Evolutionary conservation across 2,797 vertebrate species (phyloP), one percentile per base, ranked within the genome.

Genomic region (Momotus momota): DNA sequence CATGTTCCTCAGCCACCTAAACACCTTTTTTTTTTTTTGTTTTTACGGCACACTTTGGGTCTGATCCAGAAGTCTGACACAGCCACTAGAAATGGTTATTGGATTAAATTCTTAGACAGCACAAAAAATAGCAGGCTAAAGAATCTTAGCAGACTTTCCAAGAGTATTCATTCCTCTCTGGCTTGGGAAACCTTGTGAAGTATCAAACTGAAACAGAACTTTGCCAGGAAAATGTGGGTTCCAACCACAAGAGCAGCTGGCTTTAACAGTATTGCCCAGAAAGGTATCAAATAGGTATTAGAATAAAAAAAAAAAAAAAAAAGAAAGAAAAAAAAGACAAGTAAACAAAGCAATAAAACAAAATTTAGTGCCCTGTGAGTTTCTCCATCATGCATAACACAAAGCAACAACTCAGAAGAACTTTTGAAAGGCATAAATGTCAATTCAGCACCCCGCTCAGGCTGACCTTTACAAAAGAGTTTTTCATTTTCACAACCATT

Each of bases 81-180:
- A 92, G 91, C n/a, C 66, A 74, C 64, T 82, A 94, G 93, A 80
- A 93, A 94, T 22, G 74, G 77, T 96, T 94, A 97, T 88, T 95
- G 94, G 94, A 94, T 95, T 95, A 93, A 94, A 93, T 95, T 94
- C 93, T 96, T 96, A 95, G 94, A 94, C 80, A 95, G 91, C 83
- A 92, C 83, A 95, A 88, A 94, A 96, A 94, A 95, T 64, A 96
- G 78, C 60, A 90, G 74, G 71, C 86, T 94, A 80, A 93, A 94
- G 90, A 91, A 94, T 85, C 88, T 92, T 71, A 93, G 82, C 70
- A 81, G 86, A 92, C 93, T 92, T 95, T 94, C 88, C 93, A 92
- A 88, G 96, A 96, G 81, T 58, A 80, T 93, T 95, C 83, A 80
- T 93, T 92, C 93, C 89, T 85, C 64, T 84, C 81, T 71, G 57